Conservation (phyloP, 2,888 invertebrate species). For the Pollenia labialis region DNA sequence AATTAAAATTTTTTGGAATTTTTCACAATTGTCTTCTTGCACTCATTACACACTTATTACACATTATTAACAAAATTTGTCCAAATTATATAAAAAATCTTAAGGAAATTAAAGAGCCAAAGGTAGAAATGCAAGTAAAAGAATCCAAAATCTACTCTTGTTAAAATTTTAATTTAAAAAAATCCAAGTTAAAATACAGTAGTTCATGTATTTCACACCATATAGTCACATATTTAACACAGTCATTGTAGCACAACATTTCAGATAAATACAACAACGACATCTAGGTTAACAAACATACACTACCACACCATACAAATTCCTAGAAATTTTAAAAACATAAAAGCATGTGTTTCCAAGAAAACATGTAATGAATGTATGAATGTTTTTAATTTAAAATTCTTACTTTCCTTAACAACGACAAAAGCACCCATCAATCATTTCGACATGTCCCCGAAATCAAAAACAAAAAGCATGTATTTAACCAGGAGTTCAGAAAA, state of each 20-base stretch:
- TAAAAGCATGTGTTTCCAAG: neutral
- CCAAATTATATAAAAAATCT: no score
- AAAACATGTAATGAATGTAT: conserved; percentile 1
- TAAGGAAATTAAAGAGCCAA: no score
- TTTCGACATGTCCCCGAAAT: conserved; percentile 81
- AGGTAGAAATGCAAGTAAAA: no score
- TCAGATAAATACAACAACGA: neutral
- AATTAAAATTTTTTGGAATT: no score
- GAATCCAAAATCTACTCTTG: no score
- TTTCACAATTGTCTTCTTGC: no score
- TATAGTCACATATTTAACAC: neutral
- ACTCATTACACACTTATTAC: no score
- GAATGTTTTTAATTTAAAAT: conserved; percentile 4
- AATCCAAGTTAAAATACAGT: no score
- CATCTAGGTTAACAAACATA: neutral
- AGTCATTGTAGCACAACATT: no score
- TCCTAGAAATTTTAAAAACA: neutral
- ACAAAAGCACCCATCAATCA: conserved; percentile 64
- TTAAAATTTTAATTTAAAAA: no score
- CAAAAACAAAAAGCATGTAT: conserved; percentile 83
- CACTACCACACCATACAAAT: neutral
- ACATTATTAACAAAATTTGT: no score
- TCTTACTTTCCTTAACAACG: conserved; percentile 37
- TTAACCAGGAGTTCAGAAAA: conserved; percentile 78
- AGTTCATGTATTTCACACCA: neutral